Percentiles rank a stretch among this genome's conserved stretches.
These are phyloP conservation scores for Tricholauxania praeusta DNA, from an alignment of 2,888 invertebrate genomes.

Conservation along the genomic window DNA sequence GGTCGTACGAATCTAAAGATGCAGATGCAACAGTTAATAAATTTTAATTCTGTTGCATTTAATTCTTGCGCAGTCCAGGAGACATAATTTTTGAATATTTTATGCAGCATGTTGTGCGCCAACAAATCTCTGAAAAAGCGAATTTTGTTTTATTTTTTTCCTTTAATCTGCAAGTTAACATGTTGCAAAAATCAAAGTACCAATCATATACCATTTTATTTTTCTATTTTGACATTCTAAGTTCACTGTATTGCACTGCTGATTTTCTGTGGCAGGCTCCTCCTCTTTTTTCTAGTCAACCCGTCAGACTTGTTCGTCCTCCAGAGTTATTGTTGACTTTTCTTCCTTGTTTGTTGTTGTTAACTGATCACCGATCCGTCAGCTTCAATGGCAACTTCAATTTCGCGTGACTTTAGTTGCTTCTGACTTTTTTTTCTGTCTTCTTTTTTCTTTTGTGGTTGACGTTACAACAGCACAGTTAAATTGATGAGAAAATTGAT, in stretches of 20 bases:
- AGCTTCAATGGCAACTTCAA: conserved; percentile 44
- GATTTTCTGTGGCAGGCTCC: conserved; percentile 1
- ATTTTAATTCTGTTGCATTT: conserved; percentile 26
- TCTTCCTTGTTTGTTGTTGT: conserved; percentile 19
- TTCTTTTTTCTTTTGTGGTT: too few relatives aligned
- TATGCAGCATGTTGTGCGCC: conserved; percentile 12
- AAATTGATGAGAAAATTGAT: too few relatives aligned
- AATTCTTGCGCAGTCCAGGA: conserved; percentile 13
- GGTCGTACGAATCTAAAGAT: too few relatives aligned
- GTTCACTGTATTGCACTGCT: background rate
- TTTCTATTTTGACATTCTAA: too few relatives aligned
- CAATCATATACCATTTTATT: too few relatives aligned
- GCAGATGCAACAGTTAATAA: conserved; percentile 22
- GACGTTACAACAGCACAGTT: too few relatives aligned
- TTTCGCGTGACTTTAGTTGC: conserved; percentile 47
- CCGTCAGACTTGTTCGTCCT: conserved; percentile 24
- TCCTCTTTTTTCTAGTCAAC: conserved; percentile 22
- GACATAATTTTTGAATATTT: conserved; percentile 2
- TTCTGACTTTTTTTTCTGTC: conserved; percentile 42
- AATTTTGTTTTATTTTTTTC: too few relatives aligned
- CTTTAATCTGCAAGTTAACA: too few relatives aligned
- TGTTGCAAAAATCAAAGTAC: too few relatives aligned
- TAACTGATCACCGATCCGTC: conserved; percentile 41
- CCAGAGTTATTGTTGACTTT: conserved; percentile 15
- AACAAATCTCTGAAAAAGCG: conserved; percentile 6